Evolutionary conservation across 2,797 vertebrate species (phyloP), one percentile per base, ranked within the genome.

Genomic region (Galagoides demidoff): DNA sequence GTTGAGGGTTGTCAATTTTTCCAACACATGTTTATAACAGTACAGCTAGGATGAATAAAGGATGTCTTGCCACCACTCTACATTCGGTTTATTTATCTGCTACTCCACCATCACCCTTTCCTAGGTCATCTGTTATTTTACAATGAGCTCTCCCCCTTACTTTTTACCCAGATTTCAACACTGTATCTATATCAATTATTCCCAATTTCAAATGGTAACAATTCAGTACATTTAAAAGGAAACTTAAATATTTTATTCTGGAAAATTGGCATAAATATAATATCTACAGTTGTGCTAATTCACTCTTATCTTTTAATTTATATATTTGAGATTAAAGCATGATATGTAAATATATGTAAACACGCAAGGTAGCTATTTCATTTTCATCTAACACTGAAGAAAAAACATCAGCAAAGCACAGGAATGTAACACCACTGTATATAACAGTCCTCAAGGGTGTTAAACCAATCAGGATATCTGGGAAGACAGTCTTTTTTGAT

Each of bases 301-400:
- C 29, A 95, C 76, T 96, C 5, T 64, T 89, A 83, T 61, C 3
- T 95, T 90, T 76, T 82, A 73, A 57, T 85, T 93, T 91, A 87
- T 4, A 74, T 52, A 66, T 31, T 90, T 5, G 84, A 27, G 31
- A 64, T 86, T 77, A 95, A 83, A 86, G 81, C 2, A 45, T 55
- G 34, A 45, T 77, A 89, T 93, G n/a, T n/a, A 95, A 95, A 89
- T 94, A 73, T 52, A 94, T 89, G 22, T 22, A 96, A 95, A 82
- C 49, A 90, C 74, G 59, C 43, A 89, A 52, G 95, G 85, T 55
- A 86, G 16, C 4, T 14, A 52, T 82, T 90, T 94, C 29, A 78
- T 92, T 97, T 95, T 94, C 79, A 66, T 73, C 63, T 92, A 91
- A 91, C 45, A 37, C 22, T 86, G n/a, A 85, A 94, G 29, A 25